Base-by-base conservation (phyloP, 1,140 invertebrate genomes). In the Neuroterus valhalla region DNA sequence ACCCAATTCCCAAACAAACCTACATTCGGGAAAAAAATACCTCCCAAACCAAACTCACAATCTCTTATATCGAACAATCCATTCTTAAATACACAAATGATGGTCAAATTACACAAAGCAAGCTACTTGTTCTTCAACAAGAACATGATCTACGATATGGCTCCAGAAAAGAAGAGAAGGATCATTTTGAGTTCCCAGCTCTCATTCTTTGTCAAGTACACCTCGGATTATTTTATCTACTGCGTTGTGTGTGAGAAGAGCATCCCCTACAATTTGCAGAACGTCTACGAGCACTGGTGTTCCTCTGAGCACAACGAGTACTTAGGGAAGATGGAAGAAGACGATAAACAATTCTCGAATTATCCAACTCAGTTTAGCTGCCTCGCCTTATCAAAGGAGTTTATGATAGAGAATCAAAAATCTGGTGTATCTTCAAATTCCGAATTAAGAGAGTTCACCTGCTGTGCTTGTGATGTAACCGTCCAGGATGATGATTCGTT, bases 311-410 rank as follows among this genome's bases (percentile, higher is more conserved):
- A 62, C 52, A 62, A n/a, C 26, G 52, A 62, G 26, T 62, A 62
- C 15, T 62, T 62, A 12, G 26, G 21, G n/a, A 62, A 62, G 15
- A 23, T 62, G 3, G 52, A 62, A 14, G 23, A 62, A 15, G 52
- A 62, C 15, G 52, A 62, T 15, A 62, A 62, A 21, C 52, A 62
- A 31, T 62, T 62, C 11, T 15, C 2, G 0, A 21, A 14, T 31
- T 62, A 26, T 62, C 52, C 52, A 62, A 62, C 11, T 62, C 52
- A 62, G 15, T 62, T 62, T 15, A 62, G 52, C 31, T 62, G 52
- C n/a, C 23, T 62, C 12, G 52, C 52, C 3, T 62, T 62, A 11
- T 62, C 52, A 31, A 62, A 62, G 15, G 52, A 62, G 15, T 62
- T 62, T 23, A 62, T 62, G 52, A 14, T 62, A 1, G 52, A 62